Conservation (phyloP, 2,797 vertebrate species). For the Pseudocheirus occidentalis region DNA sequence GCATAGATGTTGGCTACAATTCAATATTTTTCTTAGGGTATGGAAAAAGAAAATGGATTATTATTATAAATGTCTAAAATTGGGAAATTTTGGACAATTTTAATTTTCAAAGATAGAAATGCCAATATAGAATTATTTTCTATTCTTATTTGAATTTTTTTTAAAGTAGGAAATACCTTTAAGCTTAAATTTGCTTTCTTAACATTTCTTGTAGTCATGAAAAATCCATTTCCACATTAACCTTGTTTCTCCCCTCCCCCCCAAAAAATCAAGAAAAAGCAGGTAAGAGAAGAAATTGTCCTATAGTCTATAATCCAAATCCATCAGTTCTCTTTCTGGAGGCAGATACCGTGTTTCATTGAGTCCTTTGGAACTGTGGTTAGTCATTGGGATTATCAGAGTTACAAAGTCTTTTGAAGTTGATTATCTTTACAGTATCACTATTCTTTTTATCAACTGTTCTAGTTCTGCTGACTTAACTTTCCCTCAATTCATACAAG, state of each 20-base stretch:
- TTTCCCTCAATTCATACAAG: neutral
- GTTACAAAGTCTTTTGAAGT: neutral
- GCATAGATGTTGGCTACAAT: neutral
- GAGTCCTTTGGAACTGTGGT: neutral
- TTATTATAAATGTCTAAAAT: neutral
- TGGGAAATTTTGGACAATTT: neutral
- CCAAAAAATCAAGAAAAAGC: neutral
- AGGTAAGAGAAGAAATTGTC: neutral
- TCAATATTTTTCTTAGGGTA: neutral
- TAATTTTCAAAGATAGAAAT: neutral
- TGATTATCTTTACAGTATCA: neutral
- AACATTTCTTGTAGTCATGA: neutral
- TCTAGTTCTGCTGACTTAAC: neutral
- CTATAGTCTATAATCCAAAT: neutral
- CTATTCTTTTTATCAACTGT: neutral
- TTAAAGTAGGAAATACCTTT: accelerated
- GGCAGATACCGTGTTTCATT: neutral
- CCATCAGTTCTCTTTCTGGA: neutral
- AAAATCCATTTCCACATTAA: neutral
- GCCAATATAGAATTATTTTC: neutral
- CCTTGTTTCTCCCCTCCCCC: neutral
- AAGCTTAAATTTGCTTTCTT: neutral
- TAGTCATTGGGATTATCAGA: neutral
- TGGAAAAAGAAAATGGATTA: neutral
- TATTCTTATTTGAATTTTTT: neutral